Conservation (phyloP, 1,140 invertebrate genomes). For the Temnothorax curvispinosus region DNA sequence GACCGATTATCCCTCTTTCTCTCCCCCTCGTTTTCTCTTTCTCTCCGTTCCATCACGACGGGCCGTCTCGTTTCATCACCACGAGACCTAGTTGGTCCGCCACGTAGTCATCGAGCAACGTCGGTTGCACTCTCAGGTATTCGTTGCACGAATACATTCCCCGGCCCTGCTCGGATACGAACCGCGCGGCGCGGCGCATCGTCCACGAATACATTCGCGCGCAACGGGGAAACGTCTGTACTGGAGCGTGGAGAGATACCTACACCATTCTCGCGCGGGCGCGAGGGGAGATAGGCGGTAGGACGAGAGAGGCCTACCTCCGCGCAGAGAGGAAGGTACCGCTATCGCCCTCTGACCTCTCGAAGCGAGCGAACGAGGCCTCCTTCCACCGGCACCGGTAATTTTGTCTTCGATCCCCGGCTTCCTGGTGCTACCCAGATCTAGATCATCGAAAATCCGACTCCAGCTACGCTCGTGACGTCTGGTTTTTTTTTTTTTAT, state of each 20-base stretch:
- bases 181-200: constrained; percentile 5
- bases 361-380: constrained; percentile 79
- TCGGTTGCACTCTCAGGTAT: constrained; percentile 77
- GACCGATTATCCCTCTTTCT: constrained; percentile 65
- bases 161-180: constrained; percentile 43
- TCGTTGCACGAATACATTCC: constrained; percentile 78
- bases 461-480: constrained; percentile 35
- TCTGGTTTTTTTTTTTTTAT: constrained; percentile 16
- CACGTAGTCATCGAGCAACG: constrained; percentile 64
- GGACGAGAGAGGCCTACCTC: constrained; percentile 76
- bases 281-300: constrained; percentile 64
- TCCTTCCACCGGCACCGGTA: constrained; percentile 82
- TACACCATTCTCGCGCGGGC: constrained; percentile 59
- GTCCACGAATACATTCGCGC: constrained; percentile 51
- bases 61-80: constrained; percentile 60
- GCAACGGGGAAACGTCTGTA: constrained; percentile 60
- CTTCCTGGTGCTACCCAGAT: constrained; percentile 82
- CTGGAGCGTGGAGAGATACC: constrained; percentile 73
- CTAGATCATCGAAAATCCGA: constrained; percentile 80
- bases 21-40: constrained; percentile 61
- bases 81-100: constrained; percentile 69
- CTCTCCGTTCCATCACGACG: constrained; percentile 54
- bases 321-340: constrained; percentile 80
- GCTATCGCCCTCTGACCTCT: constrained; percentile 85
- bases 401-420: constrained; percentile 80